Evolutionary conservation across 1,140 invertebrate species (phyloP).

Genomic region (Heliconius nattereri): DNA sequence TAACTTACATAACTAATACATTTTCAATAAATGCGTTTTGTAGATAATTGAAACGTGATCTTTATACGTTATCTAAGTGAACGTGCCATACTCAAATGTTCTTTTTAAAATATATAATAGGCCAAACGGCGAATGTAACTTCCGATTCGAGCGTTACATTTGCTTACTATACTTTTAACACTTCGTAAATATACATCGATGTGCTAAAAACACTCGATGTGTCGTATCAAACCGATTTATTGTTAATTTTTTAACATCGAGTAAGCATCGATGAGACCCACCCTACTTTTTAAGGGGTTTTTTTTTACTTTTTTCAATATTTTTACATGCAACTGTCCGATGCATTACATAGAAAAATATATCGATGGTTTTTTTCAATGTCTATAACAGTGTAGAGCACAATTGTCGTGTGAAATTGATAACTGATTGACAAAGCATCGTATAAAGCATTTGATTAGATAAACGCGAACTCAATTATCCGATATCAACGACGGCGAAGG

Average conservation of each 20-base stretch:
- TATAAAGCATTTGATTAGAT: conserved; percentile 35
- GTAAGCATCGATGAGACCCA: too few relatives aligned
- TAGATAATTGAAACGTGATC: conserved; percentile 21
- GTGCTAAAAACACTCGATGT: too few relatives aligned
- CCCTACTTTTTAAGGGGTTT: too few relatives aligned
- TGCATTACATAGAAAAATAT: too few relatives aligned
- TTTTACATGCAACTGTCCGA: too few relatives aligned
- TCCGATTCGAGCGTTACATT: neutral
- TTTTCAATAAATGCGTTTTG: neutral
- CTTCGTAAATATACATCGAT: too few relatives aligned
- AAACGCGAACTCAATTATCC: conserved; percentile 33
- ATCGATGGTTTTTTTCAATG: too few relatives aligned
- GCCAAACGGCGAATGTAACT: neutral
- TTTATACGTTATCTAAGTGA: conserved; percentile 8
- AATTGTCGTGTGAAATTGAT: conserved; percentile 33
- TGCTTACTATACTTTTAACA: neutral
- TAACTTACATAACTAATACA: neutral
- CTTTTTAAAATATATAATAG: conserved; percentile 8
- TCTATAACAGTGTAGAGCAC: neutral
- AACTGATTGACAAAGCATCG: conserved; percentile 28
- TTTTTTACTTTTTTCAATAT: too few relatives aligned
- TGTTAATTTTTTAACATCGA: too few relatives aligned
- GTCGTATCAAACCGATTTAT: too few relatives aligned
- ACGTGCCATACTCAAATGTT: neutral
- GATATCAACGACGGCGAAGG: conserved; percentile 16